These are phyloP conservation scores for Heteronetta atricapilla DNA, from an alignment of 2,113 vertebrate species.

Conservation along the genomic window DNA sequence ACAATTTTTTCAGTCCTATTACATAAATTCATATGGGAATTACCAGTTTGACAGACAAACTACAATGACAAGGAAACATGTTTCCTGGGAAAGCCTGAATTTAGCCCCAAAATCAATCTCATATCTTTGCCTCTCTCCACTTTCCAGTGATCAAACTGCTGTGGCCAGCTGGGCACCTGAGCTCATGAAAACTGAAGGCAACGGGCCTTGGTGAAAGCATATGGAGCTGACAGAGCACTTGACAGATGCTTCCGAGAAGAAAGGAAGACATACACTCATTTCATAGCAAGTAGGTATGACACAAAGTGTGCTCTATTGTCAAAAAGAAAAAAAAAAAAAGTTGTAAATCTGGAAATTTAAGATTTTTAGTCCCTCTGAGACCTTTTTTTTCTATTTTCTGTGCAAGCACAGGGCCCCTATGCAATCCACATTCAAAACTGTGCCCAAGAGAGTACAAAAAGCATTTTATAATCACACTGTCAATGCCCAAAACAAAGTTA, in stretches of 20 bases:
- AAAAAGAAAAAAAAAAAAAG: neutral
- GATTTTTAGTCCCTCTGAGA: neutral
- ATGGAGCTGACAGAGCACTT: slow-evolving; percentile 30
- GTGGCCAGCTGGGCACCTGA: slow-evolving; percentile 25
- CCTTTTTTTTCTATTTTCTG: neutral
- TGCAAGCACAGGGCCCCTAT: neutral
- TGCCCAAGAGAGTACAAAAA: neutral
- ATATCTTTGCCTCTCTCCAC: neutral
- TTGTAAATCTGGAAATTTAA: neutral
- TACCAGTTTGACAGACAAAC: slow-evolving; percentile 29
- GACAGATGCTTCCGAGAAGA: slow-evolving; percentile 11
- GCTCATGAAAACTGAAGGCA: neutral
- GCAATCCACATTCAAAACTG: neutral
- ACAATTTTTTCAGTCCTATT: slow-evolving; percentile 23
- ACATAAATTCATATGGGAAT: slow-evolving; percentile 19
- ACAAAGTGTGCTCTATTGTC: neutral
- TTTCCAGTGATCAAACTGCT: slow-evolving; percentile 34
- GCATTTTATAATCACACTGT: neutral
- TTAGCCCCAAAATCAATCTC: slow-evolving; percentile 27
- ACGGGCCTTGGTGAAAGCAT: slow-evolving; percentile 36
- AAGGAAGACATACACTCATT: slow-evolving; percentile 5
- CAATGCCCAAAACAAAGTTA: neutral
- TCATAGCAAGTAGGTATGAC: neutral
- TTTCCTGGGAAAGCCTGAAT: slow-evolving; percentile 14
- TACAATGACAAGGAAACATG: slow-evolving; percentile 25